phyloP scores from a whole-genome alignment of 2,113 vertebrate genomes.

The Mobula hypostoma region DNA sequence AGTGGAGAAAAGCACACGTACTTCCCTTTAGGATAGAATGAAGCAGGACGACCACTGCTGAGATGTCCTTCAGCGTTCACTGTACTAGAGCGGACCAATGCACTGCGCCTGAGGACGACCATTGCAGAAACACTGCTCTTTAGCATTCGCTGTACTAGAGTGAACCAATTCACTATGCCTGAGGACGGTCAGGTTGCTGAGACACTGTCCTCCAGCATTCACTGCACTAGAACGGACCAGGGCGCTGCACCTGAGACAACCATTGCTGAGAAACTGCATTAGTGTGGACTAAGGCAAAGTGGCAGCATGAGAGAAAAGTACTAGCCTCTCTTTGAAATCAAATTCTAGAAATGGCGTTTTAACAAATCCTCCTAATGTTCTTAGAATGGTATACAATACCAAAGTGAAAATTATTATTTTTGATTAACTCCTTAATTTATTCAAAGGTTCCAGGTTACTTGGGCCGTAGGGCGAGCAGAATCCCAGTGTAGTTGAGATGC shows the following conservation, averaged over 20 bases:
- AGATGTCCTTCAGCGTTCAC: too few relatives aligned
- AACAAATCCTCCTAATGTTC: not conserved
- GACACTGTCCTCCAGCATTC: not conserved
- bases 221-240: not conserved
- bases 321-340: not conserved
- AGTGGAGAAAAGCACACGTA: not conserved
- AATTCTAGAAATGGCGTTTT: not conserved
- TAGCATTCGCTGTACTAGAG: too few relatives aligned
- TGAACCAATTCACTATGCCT: too few relatives aligned
- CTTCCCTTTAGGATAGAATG: not conserved
- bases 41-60: not conserved
- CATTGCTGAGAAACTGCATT: too few relatives aligned
- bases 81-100: too few relatives aligned
- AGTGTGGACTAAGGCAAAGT: not conserved
- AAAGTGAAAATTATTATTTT: not conserved
- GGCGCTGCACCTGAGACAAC: not conserved
- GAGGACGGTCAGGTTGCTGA: not conserved
- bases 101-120: too few relatives aligned
- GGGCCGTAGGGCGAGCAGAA: not conserved
- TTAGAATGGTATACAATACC: not conserved
- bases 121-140: too few relatives aligned
- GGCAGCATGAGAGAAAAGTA: not conserved
- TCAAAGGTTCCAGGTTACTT: not conserved
- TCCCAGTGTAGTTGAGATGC: not conserved
- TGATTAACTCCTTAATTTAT: not conserved